Percentiles rank a stretch among this genome's conserved stretches.
Conservation (phyloP, 2,888 invertebrate species). For the Adela reaumurella region DNA sequence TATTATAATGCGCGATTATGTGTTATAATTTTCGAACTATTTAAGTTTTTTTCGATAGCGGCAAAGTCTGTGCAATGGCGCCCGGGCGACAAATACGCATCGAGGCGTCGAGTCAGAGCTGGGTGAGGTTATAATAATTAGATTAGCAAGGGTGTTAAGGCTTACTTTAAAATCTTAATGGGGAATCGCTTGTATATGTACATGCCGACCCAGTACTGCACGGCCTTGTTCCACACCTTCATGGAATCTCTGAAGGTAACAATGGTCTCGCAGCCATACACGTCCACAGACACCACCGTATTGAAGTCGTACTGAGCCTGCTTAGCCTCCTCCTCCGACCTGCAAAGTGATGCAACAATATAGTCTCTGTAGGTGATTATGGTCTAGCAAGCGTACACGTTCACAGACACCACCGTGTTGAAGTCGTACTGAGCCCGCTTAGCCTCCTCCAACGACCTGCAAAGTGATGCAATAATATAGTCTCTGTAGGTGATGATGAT, state of each 20-base stretch:
- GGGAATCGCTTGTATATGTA: conserved; percentile 87
- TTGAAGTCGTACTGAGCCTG: conserved; percentile 66
- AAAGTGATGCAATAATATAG: too few relatives aligned
- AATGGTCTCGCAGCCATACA: conserved; percentile 76
- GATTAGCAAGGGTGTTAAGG: too few relatives aligned
- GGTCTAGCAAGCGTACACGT: conserved; percentile 78
- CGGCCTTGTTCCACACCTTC: conserved; percentile 93
- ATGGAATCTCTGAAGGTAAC: conserved; percentile 83
- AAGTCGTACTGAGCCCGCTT: conserved; percentile 63
- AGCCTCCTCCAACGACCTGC: conserved; percentile 41
- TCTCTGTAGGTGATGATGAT: conserved; percentile 77
- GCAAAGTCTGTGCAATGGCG: too few relatives aligned
- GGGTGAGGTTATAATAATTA: too few relatives aligned
- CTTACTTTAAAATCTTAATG: conserved; percentile 42
- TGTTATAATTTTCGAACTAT: too few relatives aligned
- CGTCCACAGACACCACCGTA: conserved; percentile 80
- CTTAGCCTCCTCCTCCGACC: conserved; percentile 44
- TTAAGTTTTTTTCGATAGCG: too few relatives aligned
- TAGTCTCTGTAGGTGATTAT: conserved; percentile 79
- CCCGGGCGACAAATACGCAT: too few relatives aligned
- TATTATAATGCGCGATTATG: too few relatives aligned
- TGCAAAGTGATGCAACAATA: too few relatives aligned
- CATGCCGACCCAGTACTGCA: conserved; percentile 94
- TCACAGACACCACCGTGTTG: conserved; percentile 79
- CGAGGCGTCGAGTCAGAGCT: too few relatives aligned